Evolutionary conservation across 2,888 invertebrate species (phyloP).

Genomic region (Drosophila barbarae): DNA sequence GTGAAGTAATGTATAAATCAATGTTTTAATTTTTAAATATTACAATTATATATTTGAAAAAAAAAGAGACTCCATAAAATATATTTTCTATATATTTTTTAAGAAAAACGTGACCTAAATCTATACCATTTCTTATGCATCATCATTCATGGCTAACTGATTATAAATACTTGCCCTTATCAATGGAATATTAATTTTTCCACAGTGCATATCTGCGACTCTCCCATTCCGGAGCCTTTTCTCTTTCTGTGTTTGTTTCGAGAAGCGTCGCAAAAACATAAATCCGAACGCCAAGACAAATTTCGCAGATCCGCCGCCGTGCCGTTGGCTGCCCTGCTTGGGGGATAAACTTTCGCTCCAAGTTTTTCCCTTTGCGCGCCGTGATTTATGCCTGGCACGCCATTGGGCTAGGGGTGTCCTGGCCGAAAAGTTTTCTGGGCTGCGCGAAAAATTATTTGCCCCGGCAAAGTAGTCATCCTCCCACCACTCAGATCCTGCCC

Average conservation of each 20-base stretch:
- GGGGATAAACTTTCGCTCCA: conserved; percentile 57
- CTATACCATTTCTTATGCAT: too few species aligned
- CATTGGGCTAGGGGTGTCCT: conserved; percentile 63
- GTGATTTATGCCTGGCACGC: conserved; percentile 69
- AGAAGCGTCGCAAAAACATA: conserved; percentile 71
- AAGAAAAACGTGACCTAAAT: too few species aligned
- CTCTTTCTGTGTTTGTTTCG: conserved; percentile 61
- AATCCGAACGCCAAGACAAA: conserved; percentile 76
- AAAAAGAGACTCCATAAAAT: too few species aligned
- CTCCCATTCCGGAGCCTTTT: conserved; percentile 24
- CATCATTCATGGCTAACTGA: too few species aligned
- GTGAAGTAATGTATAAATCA: too few species aligned
- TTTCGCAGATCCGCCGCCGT: conserved; percentile 73
- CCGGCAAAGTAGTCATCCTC: conserved; percentile 42
- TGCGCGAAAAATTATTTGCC: conserved; percentile 57
- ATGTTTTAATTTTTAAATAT: too few species aligned
- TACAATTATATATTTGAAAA: too few species aligned
- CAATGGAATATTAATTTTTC: not conserved
- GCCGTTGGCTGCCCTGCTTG: conserved; percentile 45
- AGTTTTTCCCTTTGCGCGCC: conserved; percentile 63
- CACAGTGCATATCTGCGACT: conserved; percentile 3
- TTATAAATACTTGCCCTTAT: too few species aligned
- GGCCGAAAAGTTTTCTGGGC: conserved; percentile 59
- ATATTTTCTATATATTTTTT: too few species aligned
- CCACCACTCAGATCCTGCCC: conserved; percentile 12